These are phyloP conservation scores for Chaitophorus viminalis DNA, from an alignment of 2,888 invertebrate species.

Conservation along the genomic window DNA sequence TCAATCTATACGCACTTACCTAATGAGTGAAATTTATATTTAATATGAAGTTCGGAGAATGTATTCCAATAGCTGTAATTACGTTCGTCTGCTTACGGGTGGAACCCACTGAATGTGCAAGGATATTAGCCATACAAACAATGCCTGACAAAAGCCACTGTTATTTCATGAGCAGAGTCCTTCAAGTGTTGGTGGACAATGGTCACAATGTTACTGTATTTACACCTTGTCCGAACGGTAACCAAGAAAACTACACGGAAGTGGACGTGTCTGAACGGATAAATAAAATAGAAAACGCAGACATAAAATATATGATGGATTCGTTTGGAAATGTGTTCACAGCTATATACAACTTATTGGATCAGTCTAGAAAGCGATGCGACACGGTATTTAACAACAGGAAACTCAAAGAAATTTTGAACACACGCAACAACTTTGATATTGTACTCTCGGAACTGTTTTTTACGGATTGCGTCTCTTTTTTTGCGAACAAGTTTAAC, in stretches of 20 bases:
- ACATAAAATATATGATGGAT: background rate
- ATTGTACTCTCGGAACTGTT: background rate
- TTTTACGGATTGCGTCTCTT: background rate
- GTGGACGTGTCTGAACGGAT: constrained; percentile 16
- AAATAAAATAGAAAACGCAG: too few relatives aligned
- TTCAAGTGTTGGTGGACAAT: constrained; percentile 64
- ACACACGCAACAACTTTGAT: background rate
- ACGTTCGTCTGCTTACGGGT: background rate
- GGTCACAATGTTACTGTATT: constrained; percentile 65
- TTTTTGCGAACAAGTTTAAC: background rate
- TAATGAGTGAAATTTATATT: too few relatives aligned
- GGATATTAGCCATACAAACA: constrained; percentile 12
- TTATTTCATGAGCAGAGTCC: constrained; percentile 65
- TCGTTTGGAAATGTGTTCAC: too few relatives aligned
- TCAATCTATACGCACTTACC: too few relatives aligned
- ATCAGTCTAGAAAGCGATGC: background rate
- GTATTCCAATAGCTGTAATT: too few relatives aligned
- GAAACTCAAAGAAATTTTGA: background rate
- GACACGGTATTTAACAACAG: background rate
- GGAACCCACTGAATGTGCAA: background rate
- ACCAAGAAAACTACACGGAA: constrained; percentile 23
- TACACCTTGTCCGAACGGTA: constrained; percentile 63
- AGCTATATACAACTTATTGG: too few relatives aligned
- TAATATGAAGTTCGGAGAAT: too few relatives aligned
- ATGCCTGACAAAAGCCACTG: constrained; percentile 64